Conservation (phyloP, 2,888 invertebrate species). For the Nomada ruficornis region DNA sequence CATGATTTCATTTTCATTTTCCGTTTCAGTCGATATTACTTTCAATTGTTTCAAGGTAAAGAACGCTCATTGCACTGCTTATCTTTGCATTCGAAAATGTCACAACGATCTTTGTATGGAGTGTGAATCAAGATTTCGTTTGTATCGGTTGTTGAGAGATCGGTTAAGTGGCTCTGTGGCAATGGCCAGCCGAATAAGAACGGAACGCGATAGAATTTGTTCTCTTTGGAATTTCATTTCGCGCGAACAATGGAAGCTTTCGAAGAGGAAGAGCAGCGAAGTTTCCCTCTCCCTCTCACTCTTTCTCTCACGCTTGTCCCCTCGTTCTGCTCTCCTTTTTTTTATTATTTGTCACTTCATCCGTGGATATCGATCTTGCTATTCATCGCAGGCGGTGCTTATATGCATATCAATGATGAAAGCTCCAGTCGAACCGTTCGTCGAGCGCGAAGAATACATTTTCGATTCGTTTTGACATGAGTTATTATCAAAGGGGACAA, state of each 20-base stretch:
- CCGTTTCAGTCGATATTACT: not conserved
- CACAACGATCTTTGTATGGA: not conserved
- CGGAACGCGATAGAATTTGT: constrained; percentile 54
- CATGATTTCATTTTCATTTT: too few relatives aligned
- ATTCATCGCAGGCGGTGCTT: constrained; percentile 60
- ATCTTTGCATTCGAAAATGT: not conserved
- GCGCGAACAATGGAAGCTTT: constrained; percentile 42
- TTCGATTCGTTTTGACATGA: constrained; percentile 56
- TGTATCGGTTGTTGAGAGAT: constrained; percentile 25
- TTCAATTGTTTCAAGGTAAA: not conserved
- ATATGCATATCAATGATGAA: constrained; percentile 69
- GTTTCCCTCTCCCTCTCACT: not conserved
- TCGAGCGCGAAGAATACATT: constrained; percentile 57
- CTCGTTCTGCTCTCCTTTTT: not conserved
- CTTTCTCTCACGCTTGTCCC: not conserved
- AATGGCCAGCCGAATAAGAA: constrained; percentile 40
- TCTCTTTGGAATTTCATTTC: constrained; percentile 52
- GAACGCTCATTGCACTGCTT: constrained; percentile 5
- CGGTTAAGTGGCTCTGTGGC: constrained; percentile 24
- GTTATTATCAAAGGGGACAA: constrained; percentile 23
- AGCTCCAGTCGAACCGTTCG: constrained; percentile 51
- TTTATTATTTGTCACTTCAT: constrained; percentile 61
- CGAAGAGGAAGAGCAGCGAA: constrained; percentile 29
- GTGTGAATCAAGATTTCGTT: constrained; percentile 32
- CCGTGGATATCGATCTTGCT: constrained; percentile 63